Percentiles rank a stretch among this genome's conserved stretches.
These are phyloP conservation scores for Cryptocephalus moraei DNA, from an alignment of 2,888 invertebrate species.

Conservation along the genomic window DNA sequence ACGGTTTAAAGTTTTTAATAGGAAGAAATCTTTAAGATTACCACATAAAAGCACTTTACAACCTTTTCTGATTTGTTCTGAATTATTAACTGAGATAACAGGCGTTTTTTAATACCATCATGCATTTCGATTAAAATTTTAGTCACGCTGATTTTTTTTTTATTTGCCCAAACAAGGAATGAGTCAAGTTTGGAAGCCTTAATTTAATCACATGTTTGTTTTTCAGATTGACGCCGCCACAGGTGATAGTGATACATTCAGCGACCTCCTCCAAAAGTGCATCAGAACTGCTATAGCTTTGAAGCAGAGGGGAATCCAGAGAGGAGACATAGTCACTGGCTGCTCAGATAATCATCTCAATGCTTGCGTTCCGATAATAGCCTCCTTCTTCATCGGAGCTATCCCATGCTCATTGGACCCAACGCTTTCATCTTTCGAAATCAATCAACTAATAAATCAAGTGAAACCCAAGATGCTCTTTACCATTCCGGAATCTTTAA, in stretches of 20 bases:
- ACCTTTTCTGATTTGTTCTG: too few species aligned
- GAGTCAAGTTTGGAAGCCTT: too few species aligned
- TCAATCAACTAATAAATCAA: slow-evolving; percentile 18
- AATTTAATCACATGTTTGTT: background rate
- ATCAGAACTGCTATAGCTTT: slow-evolving; percentile 39
- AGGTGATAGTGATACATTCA: slow-evolving; percentile 37
- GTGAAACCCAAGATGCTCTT: slow-evolving; percentile 26
- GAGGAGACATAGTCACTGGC: slow-evolving; percentile 40
- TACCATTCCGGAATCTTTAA: slow-evolving; percentile 15
- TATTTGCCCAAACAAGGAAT: too few species aligned
- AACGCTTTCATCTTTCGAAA: slow-evolving; percentile 17
- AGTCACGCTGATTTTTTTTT: too few species aligned
- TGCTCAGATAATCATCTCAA: slow-evolving; percentile 41
- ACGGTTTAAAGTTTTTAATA: too few species aligned
- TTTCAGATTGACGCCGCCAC: slow-evolving; percentile 27
- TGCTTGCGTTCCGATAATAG: slow-evolving; percentile 38
- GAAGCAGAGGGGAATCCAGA: slow-evolving; percentile 30
- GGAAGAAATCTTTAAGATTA: too few species aligned
- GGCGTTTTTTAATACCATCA: too few species aligned
- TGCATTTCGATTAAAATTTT: too few species aligned
- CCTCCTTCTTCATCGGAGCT: slow-evolving; percentile 39
- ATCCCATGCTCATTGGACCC: slow-evolving; percentile 23
- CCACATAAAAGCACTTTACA: too few species aligned
- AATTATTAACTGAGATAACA: too few species aligned
- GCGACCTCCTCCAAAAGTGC: slow-evolving; percentile 34